A percentile compares a stretch with the other conserved stretches of the same genome.
These are phyloP conservation scores for Tetragnatha versicolor DNA, from an alignment of 1,140 invertebrate genomes.

Conservation along the genomic window DNA sequence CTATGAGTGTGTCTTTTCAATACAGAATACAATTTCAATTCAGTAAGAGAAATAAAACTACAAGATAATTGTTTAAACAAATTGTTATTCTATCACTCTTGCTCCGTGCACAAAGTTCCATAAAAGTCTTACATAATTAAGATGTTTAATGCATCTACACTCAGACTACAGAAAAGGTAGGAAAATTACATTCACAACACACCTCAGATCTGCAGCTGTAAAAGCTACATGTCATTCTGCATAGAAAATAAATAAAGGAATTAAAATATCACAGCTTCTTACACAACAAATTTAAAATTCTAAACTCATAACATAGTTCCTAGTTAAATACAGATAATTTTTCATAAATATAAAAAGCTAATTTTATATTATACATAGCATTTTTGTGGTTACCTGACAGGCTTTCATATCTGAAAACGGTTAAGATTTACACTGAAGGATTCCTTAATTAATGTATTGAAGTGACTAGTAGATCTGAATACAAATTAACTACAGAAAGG, in stretches of 20 bases:
- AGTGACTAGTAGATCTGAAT: slow-evolving; percentile 40
- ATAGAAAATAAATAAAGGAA: slow-evolving; percentile 55
- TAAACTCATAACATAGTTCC: slow-evolving; percentile 54
- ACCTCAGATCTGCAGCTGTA: slow-evolving; percentile 47
- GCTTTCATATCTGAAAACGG: slow-evolving; percentile 20
- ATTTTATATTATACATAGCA: slow-evolving; percentile 39
- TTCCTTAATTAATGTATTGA: neutral
- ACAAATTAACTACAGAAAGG: slow-evolving; percentile 36
- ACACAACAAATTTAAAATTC: slow-evolving; percentile 56
- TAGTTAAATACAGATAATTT: slow-evolving; percentile 53
- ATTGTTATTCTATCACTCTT: slow-evolving; percentile 45
- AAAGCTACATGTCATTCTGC: slow-evolving; percentile 48
- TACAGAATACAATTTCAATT: neutral
- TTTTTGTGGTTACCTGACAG: slow-evolving; percentile 32
- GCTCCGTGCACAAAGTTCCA: slow-evolving; percentile 40
- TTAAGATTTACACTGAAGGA: slow-evolving; percentile 20
- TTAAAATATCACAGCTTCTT: slow-evolving; percentile 55
- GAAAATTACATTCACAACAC: slow-evolving; percentile 56
- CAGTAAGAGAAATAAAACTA: neutral
- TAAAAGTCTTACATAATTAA: slow-evolving; percentile 36
- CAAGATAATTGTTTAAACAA: slow-evolving; percentile 24
- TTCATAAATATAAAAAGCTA: slow-evolving; percentile 50
- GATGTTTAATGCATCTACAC: slow-evolving; percentile 45
- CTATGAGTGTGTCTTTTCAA: too few relatives aligned
- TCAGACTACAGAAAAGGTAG: slow-evolving; percentile 47